Evolutionary conservation across 2,113 vertebrate genomes (phyloP), one percentile per base, ranked within the genome.

Genomic region (Dicentrarchus labrax): DNA sequence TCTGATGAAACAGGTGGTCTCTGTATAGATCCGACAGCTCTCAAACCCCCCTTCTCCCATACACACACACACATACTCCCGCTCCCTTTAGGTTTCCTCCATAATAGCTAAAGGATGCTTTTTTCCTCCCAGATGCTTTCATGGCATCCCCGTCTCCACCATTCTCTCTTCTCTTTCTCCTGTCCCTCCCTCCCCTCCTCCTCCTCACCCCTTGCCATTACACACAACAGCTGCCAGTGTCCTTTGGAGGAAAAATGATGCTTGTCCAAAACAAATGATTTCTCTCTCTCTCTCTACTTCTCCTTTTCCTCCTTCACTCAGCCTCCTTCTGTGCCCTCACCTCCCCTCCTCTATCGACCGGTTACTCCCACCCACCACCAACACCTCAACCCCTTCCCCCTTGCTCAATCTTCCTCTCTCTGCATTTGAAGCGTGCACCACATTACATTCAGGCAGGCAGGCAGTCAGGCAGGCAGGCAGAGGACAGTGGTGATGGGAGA

Each of bases 201-300:
- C 60, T 45, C 61, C 56, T 57, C 80, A 71, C 81, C 80, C 24
- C 41, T 78, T 69, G 38, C 78, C 83, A 83, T 81, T 85, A 84
- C 83, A 91, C 74, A 79, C 89, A 91, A 87, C 94, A 95, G 93
- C 94, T 96, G 93, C 93, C 88, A 84, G 81, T 72, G 81, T 91
- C 88, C 83, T 94, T 36, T 88, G 80, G 66, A 93, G 85, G 87
- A 86, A 93, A 94, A 94, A 93, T 87, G 82, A 93, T 88, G 90
- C 82, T 62, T 91, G 88, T 93, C 91, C 90, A 89, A 82, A 94
- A 92, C 93, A 87, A 87, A 59, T 78, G 82, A 92, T 88, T 86
- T 69, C 71, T 75, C 72, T 72, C 64, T 36, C 47, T 83, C 74
- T 60, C 48, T 15, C 13, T 17, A 1, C 43, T 24, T 11, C 13